These are phyloP conservation scores for Pterocles gutturalis DNA, from an alignment of 2,113 vertebrate species.

Conservation along the genomic window DNA sequence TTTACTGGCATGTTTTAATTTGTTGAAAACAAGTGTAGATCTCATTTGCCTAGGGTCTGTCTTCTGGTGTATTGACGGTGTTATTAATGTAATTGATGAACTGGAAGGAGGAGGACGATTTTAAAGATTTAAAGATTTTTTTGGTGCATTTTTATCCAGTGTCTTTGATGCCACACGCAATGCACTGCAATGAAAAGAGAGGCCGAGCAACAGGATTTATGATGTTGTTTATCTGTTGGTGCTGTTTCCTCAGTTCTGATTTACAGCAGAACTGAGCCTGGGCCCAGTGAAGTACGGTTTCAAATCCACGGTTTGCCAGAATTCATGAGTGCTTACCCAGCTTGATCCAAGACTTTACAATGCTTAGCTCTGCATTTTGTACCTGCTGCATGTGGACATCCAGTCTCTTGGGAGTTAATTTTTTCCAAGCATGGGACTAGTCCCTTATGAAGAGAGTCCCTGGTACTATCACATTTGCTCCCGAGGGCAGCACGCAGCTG, in stretches of 20 bases:
- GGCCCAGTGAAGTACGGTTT: background rate
- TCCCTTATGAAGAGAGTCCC: background rate
- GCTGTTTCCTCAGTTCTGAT: background rate
- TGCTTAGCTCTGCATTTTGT: background rate
- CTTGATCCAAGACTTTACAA: background rate
- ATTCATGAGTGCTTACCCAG: background rate
- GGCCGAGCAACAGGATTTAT: background rate
- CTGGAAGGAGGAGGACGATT: background rate
- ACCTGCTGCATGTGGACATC: background rate
- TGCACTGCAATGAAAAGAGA: background rate
- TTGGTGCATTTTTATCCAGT: background rate
- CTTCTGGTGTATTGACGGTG: background rate
- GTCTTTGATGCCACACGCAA: background rate
- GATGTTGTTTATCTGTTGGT: background rate
- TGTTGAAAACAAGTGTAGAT: background rate
- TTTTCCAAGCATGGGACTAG: background rate
- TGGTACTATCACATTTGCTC: background rate
- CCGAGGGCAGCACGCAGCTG: background rate
- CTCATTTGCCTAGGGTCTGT: background rate
- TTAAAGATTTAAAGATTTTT: background rate
- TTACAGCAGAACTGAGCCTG: background rate
- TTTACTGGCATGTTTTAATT: background rate
- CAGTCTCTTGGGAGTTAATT: background rate
- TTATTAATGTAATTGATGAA: background rate
- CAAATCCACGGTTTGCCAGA: background rate